Percentiles rank a stretch among this genome's conserved stretches.
phyloP scores from a whole-genome alignment of 2,888 invertebrate species.

The Cantharis rufa region DNA sequence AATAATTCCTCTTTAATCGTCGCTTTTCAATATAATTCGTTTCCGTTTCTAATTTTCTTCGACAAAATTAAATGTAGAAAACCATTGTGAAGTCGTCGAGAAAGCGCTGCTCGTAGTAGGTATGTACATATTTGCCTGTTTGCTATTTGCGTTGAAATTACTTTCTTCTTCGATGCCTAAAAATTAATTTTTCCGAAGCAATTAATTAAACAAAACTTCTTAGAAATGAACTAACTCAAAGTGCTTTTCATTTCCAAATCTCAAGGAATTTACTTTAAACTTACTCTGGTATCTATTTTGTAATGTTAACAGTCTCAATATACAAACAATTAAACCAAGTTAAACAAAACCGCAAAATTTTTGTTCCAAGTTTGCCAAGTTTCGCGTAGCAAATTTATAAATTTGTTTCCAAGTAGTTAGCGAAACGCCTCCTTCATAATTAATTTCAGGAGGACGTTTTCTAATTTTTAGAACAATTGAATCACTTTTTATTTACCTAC shows the following conservation, averaged over 20 bases:
- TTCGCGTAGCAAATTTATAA: constrained; percentile 13
- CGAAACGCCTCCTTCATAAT: not conserved
- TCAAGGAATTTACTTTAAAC: constrained; percentile 8
- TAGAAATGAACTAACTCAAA: not conserved
- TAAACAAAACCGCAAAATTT: constrained; percentile 14
- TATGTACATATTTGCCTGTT: not conserved
- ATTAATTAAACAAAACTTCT: not conserved
- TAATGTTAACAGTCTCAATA: constrained; percentile 11
- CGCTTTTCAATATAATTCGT: not conserved
- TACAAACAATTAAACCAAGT: constrained; percentile 16
- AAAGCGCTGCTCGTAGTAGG: not conserved
- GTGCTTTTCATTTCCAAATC: not conserved
- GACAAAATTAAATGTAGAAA: not conserved
- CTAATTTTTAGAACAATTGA: not conserved
- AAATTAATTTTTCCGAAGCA: not conserved
- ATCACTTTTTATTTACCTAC: not conserved
- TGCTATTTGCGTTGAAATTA: not conserved
- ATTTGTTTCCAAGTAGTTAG: constrained; percentile 4
- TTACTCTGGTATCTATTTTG: constrained; percentile 9
- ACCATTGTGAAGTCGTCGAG: not conserved
- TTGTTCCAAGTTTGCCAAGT: constrained; percentile 8
- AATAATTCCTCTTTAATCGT: constrained; percentile 1
- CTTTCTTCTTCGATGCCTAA: not conserved
- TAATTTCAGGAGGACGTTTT: not conserved
- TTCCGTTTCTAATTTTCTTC: not conserved